Base-by-base conservation (phyloP, 2,113 vertebrate genomes). In the Hiodon tergisus region DNA sequence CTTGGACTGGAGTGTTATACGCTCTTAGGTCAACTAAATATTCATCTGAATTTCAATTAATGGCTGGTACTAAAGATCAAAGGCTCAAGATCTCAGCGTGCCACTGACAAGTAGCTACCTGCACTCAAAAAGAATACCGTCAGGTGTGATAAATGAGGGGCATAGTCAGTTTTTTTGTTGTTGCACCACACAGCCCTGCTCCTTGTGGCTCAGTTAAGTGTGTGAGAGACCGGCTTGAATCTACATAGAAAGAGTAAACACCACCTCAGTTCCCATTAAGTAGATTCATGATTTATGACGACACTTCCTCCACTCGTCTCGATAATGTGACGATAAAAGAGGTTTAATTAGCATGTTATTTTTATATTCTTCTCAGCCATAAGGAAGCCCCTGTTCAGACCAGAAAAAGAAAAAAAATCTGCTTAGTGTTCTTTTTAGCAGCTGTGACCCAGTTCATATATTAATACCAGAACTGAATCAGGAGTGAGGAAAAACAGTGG, bases 371-470 rank as follows among this genome's bases (percentile, higher is more conserved):
- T 79, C 70, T 71, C 53, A 70, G 77, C 78, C 79, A 68, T 80
- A 83, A 81, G 81, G 78, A 87, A 85, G 75, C 75, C 67, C 60
- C 61, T 17, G 68, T 71, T 74, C 74, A 50, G 13, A 78, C 31
- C 31, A 31, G 31, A 31, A 65, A 79, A 55, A 81, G n/a, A 31
- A 31, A 31, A 80, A 80, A 16, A 60, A 16, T 52, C 17, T n/a
- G 71, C 66, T 74, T 77, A 50, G 62, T 65, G 77, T 69, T 80
- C 76, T 31, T 78, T 80, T 82, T 83, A 82, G 87, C 88, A 91
- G 87, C 87, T 91, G 91, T 89, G 90, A 90, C 89, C 89, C 86
- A 91, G 78, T 89, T 83, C 77, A 81, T 82, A 81, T 80, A 81
- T 80, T 81, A 81, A 85, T 83, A 81, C 71, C 81, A 73, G 74